Evolutionary conservation across 2,888 invertebrate species (phyloP).

Genomic region (Megamerina dolium): DNA sequence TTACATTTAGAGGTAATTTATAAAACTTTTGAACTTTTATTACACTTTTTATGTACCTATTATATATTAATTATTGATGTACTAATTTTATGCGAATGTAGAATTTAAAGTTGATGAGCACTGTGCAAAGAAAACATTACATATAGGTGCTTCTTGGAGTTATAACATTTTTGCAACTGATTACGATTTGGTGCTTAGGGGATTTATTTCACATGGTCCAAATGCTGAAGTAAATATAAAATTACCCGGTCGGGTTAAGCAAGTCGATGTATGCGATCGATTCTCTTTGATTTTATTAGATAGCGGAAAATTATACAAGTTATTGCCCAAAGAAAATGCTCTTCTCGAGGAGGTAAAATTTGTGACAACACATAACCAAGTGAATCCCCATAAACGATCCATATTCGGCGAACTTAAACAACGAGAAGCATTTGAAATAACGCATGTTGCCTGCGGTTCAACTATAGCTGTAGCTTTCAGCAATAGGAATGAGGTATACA

Average conservation of each 20-base stretch:
- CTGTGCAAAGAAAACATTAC: not conserved
- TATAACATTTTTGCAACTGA: conserved; percentile 32
- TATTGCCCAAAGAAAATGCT: conserved; percentile 20
- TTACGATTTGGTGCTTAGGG: conserved; percentile 26
- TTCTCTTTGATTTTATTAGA: conserved; percentile 37
- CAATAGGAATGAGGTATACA: conserved; percentile 54
- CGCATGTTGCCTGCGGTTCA: conserved; percentile 50
- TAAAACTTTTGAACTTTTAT: not conserved
- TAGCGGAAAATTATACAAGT: conserved; percentile 36
- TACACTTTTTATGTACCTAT: not conserved
- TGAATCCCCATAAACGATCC: conserved; percentile 28
- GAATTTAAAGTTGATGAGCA: not conserved
- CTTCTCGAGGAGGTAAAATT: conserved; percentile 27
- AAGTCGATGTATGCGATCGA: conserved; percentile 32
- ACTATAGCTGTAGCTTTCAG: conserved; percentile 51
- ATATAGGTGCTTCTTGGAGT: conserved; percentile 31
- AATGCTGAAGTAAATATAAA: conserved; percentile 21
- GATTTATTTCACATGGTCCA: conserved; percentile 26
- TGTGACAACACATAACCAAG: conserved; percentile 12
- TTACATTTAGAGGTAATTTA: conserved; percentile 18
- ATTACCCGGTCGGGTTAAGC: conserved; percentile 26
- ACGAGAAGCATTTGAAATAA: conserved; percentile 30
- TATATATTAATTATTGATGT: not conserved
- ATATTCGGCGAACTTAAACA: conserved; percentile 28
- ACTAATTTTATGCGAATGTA: not conserved